A percentile compares a stretch with the other conserved stretches of the same genome.
Conservation (phyloP, 2,113 vertebrate genomes). For the Mormyrus lacerda region DNA sequence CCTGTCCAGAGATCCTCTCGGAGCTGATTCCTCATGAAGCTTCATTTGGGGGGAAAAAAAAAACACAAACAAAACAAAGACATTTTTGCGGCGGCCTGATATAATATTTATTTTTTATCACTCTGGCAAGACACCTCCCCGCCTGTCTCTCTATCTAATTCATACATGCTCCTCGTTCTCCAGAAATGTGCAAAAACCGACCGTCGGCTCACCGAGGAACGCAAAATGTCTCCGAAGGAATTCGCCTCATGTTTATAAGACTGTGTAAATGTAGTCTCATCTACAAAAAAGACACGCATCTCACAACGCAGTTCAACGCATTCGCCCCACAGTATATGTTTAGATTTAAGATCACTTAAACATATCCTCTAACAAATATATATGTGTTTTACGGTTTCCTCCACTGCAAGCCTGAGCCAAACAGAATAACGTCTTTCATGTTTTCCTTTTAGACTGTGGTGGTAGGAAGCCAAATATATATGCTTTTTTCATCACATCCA, state of each 20-base stretch:
- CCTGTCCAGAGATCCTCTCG: neutral
- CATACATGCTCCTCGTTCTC: neutral
- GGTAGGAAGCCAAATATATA: conserved; percentile 15
- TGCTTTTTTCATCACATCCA: conserved; percentile 11
- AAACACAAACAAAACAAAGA: neutral
- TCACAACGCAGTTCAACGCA: neutral
- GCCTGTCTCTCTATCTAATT: neutral
- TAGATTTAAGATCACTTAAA: conserved; percentile 12
- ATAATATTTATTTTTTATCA: neutral
- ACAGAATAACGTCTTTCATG: conserved; percentile 7
- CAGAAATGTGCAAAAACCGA: neutral
- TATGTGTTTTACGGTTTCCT: neutral
- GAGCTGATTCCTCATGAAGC: neutral
- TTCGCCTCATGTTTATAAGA: neutral
- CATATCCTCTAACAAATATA: neutral
- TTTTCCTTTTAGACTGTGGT: conserved; percentile 4
- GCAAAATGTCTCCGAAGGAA: neutral
- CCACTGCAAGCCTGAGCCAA: neutral
- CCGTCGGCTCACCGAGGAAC: neutral
- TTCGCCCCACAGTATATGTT: neutral
- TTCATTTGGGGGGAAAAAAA: neutral
- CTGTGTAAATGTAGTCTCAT: neutral
- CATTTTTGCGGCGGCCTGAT: neutral
- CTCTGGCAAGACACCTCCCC: neutral
- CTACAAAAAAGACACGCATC: neutral